Evolutionary conservation across 2,888 invertebrate species (phyloP).

Genomic region (Tenodera sinensis): DNA sequence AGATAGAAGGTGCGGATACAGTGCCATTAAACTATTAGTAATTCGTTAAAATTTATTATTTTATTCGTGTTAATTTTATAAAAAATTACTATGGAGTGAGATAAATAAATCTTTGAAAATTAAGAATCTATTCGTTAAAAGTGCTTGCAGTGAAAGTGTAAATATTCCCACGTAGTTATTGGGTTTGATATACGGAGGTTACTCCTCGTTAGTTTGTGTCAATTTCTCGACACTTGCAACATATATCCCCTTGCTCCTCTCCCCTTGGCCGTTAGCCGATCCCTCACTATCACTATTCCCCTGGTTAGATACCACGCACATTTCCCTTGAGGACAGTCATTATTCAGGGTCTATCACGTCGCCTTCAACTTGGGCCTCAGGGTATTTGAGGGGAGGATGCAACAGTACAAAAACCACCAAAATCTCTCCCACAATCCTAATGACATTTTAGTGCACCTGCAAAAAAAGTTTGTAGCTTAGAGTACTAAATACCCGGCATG

Average conservation of each 20-base stretch:
- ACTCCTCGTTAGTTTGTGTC: neutral
- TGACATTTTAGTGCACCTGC: neutral
- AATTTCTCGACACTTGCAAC: neutral
- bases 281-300: conserved; percentile 2
- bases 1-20: too few species aligned
- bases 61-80: too few species aligned
- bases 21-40: too few species aligned
- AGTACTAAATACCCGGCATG: neutral
- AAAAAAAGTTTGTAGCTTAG: neutral
- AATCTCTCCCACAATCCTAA: neutral
- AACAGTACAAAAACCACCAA: neutral
- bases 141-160: neutral
- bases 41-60: too few species aligned
- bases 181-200: neutral
- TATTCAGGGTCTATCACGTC: neutral
- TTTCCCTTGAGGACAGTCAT: neutral
- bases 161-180: neutral
- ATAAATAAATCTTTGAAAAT: too few species aligned
- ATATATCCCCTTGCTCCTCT: neutral
- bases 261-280: neutral
- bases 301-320: neutral
- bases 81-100: too few species aligned
- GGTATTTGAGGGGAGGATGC: neutral
- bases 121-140: neutral
- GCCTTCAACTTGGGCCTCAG: neutral